Percentiles rank a stretch among this genome's conserved stretches.
Evolutionary conservation across 1,140 invertebrate species (phyloP).

Genomic region (Maniola jurtina): DNA sequence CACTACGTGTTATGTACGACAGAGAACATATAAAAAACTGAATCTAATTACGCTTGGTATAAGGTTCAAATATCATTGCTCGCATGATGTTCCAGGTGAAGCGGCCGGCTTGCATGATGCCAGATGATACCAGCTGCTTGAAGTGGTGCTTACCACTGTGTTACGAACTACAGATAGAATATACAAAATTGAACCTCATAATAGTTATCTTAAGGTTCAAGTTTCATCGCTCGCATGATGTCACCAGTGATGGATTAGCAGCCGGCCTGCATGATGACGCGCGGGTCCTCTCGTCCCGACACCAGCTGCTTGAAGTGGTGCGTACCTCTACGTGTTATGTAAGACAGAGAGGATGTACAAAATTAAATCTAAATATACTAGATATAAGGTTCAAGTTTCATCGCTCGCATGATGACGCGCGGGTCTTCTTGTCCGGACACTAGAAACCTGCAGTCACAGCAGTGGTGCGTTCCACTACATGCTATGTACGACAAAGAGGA

Average conservation of each 20-base stretch:
- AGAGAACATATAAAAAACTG: no score
- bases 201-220: constrained; percentile 75
- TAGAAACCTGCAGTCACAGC: no score
- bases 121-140: no score
- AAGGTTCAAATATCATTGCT: constrained; percentile 77
- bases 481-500: not conserved
- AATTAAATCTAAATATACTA: constrained; percentile 51
- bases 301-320: constrained; percentile 69
- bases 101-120: constrained; percentile 71
- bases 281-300: constrained; percentile 55
- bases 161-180: not conserved
- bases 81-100: no score
- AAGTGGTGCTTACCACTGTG: no score
- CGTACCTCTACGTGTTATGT: not conserved
- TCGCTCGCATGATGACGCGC: constrained; percentile 69
- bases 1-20: no score
- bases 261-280: constrained; percentile 70
- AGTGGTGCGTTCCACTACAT: constrained; percentile 29
- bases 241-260: constrained; percentile 73
- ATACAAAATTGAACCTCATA: constrained; percentile 33
- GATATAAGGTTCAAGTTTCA: constrained; percentile 77
- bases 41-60: constrained; percentile 63
- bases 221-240: constrained; percentile 75
- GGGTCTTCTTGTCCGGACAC: constrained; percentile 54
- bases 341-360: not conserved